These are phyloP conservation scores for Synergus itoensis DNA, from an alignment of 2,888 invertebrate genomes.

Conservation along the genomic window DNA sequence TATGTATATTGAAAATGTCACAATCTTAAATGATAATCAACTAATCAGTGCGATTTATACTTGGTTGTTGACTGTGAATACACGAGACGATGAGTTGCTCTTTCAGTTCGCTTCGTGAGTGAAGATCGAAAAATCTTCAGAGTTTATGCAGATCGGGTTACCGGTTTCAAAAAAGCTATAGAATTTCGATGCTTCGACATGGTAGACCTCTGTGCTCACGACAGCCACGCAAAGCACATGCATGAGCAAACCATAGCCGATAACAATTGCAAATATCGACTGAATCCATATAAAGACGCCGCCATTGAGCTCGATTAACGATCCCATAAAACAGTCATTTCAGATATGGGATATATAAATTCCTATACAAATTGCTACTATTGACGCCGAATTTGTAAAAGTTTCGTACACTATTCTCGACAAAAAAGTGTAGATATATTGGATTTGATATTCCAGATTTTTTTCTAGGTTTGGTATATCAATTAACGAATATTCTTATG, in stretches of 20 bases:
- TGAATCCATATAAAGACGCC: background rate
- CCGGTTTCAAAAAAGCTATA: slow-evolving; percentile 25
- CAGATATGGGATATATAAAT: too few relatives aligned
- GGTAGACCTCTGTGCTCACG: slow-evolving; percentile 8
- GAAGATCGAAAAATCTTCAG: slow-evolving; percentile 18
- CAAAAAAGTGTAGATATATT: too few relatives aligned
- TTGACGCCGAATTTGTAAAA: too few relatives aligned
- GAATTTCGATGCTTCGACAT: slow-evolving; percentile 33
- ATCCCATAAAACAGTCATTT: background rate
- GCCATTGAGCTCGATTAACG: background rate
- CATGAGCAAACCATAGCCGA: background rate
- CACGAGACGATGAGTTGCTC: slow-evolving; percentile 4
- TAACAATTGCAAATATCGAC: background rate
- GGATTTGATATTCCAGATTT: too few relatives aligned
- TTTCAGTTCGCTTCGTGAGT: slow-evolving; percentile 31
- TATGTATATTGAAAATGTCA: too few relatives aligned
- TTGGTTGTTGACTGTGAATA: background rate
- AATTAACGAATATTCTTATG: background rate
- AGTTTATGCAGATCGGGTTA: slow-evolving; percentile 32
- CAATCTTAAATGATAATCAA: background rate
- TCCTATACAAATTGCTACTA: too few relatives aligned
- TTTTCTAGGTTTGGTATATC: too few relatives aligned
- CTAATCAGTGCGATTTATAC: slow-evolving; percentile 2
- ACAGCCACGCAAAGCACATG: background rate
- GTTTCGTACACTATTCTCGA: too few relatives aligned